Base-by-base conservation (phyloP, 1,140 invertebrate species). In the Drosophila pandora region DNA sequence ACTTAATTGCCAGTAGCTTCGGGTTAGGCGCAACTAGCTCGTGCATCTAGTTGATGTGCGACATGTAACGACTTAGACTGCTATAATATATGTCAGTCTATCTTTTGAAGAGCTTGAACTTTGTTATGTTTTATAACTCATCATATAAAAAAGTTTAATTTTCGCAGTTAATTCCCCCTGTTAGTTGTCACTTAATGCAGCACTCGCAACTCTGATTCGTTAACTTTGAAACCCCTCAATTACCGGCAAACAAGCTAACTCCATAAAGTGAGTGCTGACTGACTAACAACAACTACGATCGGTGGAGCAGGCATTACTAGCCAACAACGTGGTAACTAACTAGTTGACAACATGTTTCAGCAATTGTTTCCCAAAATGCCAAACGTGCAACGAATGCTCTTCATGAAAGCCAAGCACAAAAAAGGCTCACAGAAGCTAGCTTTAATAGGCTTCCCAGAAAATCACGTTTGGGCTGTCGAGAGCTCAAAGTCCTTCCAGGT, bases 321-420 rank as follows among this genome's bases (percentile, higher is more conserved):
- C 13, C 48, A 75, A 72, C 67, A 77, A 67, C 72, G 52, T 69
- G 58, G 64, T 59, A 68, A 80, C 81, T 82, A 81, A 88, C 83
- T 88, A 82, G 79, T 76, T 87, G 83, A 79, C 83, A 87, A 83
- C 83, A 88, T 87, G 83, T 88, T 83, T 88, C 83, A 79, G 76
- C 83, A 83, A 87, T 88, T 88, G 79, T 76, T 82, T 64, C 84
- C 59, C 71, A 64, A 83, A 84, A 88, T 88, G 84, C 83, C 79
- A 89, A 83, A 87, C 83, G 83, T 87, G 83, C 84, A 55, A 57
- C 37, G 70, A 81, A 68, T 79, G 76, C 62, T 58, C 57, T 49
- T 60, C 34, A 41, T 21, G 39, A 55, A 69, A 7, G 23, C 23
- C 45, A 23, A 22, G 32, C 23, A 62, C 61, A 67, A 43, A 55